A percentile compares a stretch with the other conserved stretches of the same genome.
phyloP scores from a whole-genome alignment of 1,140 invertebrate genomes.

The Papilio glaucus region DNA sequence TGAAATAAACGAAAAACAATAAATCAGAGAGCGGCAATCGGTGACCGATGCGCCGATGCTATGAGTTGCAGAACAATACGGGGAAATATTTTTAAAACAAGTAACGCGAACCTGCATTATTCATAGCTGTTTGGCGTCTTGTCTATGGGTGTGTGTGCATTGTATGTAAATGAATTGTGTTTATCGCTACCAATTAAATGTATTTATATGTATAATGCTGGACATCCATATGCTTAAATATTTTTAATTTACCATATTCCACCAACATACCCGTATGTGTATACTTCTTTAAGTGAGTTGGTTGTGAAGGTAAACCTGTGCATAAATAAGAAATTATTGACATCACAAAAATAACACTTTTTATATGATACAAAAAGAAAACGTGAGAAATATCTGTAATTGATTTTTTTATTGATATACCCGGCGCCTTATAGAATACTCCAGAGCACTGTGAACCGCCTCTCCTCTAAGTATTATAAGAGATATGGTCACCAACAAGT shows the following conservation, averaged over 20 bases:
- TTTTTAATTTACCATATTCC: background rate
- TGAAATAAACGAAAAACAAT: background rate
- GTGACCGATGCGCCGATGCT: conserved; percentile 16
- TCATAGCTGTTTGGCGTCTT: conserved; percentile 26
- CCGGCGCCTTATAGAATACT: too few relatives aligned
- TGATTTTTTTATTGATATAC: too few relatives aligned
- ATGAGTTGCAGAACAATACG: conserved; percentile 20
- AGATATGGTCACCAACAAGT: too few relatives aligned
- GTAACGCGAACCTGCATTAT: conserved; percentile 26
- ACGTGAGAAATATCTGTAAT: too few relatives aligned
- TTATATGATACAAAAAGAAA: too few relatives aligned
- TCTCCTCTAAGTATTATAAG: too few relatives aligned
- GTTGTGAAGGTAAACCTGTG: too few relatives aligned
- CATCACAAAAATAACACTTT: too few relatives aligned
- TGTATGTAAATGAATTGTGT: conserved; percentile 28
- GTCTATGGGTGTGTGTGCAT: conserved; percentile 20
- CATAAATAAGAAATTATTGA: too few relatives aligned
- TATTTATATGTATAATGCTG: conserved; percentile 20
- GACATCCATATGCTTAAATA: background rate
- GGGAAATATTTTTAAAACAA: conserved; percentile 34
- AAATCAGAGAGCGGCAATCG: conserved; percentile 1
- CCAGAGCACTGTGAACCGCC: too few relatives aligned
- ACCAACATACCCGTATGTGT: background rate
- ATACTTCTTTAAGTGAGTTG: background rate
- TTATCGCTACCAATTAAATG: conserved; percentile 30